Evolutionary conservation across 2,113 vertebrate species (phyloP).

Genomic region (Jacana jacana): DNA sequence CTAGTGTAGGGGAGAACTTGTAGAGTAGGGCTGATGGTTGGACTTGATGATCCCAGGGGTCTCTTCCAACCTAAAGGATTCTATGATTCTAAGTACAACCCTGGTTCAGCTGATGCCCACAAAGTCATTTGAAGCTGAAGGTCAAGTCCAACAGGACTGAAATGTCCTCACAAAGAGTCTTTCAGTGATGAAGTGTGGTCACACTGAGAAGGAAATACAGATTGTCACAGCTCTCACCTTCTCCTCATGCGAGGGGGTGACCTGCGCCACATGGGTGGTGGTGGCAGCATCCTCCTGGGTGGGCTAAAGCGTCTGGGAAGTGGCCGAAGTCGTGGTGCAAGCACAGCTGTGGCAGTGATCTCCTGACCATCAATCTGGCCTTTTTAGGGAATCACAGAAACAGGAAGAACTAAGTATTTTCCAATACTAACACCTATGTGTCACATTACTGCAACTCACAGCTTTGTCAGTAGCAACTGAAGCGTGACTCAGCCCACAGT

Average conservation of each 20-base stretch:
- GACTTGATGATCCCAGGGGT: too few species aligned
- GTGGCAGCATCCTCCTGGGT: conserved; percentile 90
- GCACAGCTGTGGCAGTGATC: conserved; percentile 91
- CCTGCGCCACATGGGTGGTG: conserved; percentile 92
- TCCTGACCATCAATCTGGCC: conserved; percentile 98
- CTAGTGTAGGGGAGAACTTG: too few species aligned
- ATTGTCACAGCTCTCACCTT: conserved; percentile 72
- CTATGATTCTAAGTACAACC: too few species aligned
- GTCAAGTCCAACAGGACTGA: not conserved
- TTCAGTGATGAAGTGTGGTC: accelerated
- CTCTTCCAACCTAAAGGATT: too few species aligned
- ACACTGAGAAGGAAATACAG: not conserved
- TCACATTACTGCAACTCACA: not conserved
- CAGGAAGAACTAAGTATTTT: not conserved
- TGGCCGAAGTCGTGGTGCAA: conserved; percentile 84
- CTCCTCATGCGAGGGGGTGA: conserved; percentile 94
- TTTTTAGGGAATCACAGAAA: conserved; percentile 44
- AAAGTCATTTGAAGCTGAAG: not conserved
- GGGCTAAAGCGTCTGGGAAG: conserved; percentile 87
- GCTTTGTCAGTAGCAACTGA: not conserved
- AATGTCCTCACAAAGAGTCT: accelerated
- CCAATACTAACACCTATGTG: not conserved
- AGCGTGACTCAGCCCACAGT: accelerated
- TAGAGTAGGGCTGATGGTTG: too few species aligned
- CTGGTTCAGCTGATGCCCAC: not conserved